Evolutionary conservation across 2,797 vertebrate genomes (phyloP), one percentile per base, ranked within the genome.

Genomic region (Malacoctenus gilli): DNA sequence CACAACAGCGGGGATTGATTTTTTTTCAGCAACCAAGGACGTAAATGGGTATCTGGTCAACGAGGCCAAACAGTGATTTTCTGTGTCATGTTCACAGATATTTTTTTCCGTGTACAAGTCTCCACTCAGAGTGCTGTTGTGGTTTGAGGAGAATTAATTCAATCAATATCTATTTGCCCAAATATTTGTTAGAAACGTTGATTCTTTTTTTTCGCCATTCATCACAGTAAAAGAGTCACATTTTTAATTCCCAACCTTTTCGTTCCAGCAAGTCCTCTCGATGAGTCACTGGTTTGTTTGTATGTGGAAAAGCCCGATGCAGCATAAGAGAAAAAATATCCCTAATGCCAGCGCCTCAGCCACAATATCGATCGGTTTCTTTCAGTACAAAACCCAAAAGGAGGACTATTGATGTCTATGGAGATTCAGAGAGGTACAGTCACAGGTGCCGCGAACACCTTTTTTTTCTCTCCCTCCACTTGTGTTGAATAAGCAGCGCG

Each of bases 331-430:
- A 59, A 19, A 41, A 14, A 68, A 66, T 23, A 62, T 59, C 69
- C 59, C 48, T 54, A 72, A 70, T 34, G 56, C 39, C 60, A 23
- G 34, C 46, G 32, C 47, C 68, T 44, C 58, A 56, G 52, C 54
- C 25, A 64, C 22, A 13, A 42, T 74, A 84, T 77, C 41, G 79
- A 85, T 79, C 59, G 66, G 41, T 70, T 59, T 62, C 49, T 57
- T 67, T 57, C 20, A 68, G 43, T 51, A 47, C 9, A 49, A 60
- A 76, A 67, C 63, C 42, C 38, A 60, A 66, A 43, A 36, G 58
- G 55, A 54, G 31, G 57, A 59, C 31, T 53, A 44, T 51, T 49
- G 47, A 20, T 53, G 61, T 72, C 28, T 40, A n/a, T 44, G 31
- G n/a, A 43, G 51, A 70, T 67, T 28, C 42, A 71, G 51, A 39